A percentile compares a stretch with the other conserved stretches of the same genome.
Evolutionary conservation across 2,113 vertebrate genomes (phyloP).

Genomic region (Alethe castanea): DNA sequence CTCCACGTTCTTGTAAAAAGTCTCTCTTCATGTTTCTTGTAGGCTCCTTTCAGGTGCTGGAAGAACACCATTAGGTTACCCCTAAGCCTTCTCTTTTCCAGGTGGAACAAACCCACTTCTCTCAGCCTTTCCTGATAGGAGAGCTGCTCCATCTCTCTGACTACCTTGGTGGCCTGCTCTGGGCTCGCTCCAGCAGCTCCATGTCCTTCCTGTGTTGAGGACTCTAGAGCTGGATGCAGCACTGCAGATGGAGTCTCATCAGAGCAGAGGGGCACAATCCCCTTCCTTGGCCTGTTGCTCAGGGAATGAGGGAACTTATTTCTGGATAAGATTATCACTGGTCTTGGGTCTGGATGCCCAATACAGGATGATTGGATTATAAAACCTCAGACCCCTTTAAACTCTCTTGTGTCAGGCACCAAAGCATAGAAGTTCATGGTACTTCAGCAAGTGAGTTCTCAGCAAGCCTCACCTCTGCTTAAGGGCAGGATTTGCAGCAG

Average conservation of each 20-base stretch:
- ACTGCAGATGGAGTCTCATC: background rate
- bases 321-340: background rate
- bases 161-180: background rate
- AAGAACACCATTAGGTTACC: background rate
- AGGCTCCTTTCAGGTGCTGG: background rate
- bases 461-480: background rate
- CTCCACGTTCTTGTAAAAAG: background rate
- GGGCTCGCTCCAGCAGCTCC: background rate
- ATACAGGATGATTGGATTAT: background rate
- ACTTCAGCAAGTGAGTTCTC: background rate
- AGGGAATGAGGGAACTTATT: background rate
- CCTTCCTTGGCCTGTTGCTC: background rate
- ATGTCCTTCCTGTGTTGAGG: background rate
- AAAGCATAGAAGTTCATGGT: background rate
- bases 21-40: background rate
- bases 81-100: background rate
- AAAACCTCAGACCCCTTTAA: background rate
- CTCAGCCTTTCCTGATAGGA: background rate
- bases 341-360: background rate
- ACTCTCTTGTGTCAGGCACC: background rate
- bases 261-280: background rate
- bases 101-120: background rate
- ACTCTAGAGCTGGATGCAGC: background rate
- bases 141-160: background rate
- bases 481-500: background rate